phyloP scores from a whole-genome alignment of 1,140 invertebrate genomes.

The Pseudobourletiella spinata region DNA sequence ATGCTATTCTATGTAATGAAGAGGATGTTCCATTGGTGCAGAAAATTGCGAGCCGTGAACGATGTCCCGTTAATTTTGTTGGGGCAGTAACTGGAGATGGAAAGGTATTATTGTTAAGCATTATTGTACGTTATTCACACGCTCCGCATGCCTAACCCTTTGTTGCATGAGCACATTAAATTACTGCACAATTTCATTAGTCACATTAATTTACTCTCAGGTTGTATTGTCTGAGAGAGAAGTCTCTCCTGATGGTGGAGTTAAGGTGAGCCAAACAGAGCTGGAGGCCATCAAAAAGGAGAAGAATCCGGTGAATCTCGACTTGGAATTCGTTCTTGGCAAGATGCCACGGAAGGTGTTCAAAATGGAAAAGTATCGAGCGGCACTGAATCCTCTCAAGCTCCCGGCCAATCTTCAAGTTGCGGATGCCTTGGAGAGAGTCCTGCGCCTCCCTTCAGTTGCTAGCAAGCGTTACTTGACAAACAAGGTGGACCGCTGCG shows the following conservation, averaged over 20 bases:
- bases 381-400: conserved; percentile 40
- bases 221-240: conserved; percentile 59
- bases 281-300: conserved; percentile 32
- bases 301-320: conserved; percentile 68
- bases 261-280: conserved; percentile 37
- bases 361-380: conserved; percentile 26
- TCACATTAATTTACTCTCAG: too few species aligned
- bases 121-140: conserved; percentile 5
- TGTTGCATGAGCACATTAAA: too few species aligned
- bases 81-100: conserved; percentile 83
- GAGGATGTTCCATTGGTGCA: conserved; percentile 55
- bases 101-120: conserved; percentile 49
- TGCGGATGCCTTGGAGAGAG: conserved; percentile 60
- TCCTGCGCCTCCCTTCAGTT: conserved; percentile 80
- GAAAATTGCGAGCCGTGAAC: conserved; percentile 71
- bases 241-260: conserved; percentile 39
- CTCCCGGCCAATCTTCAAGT: conserved; percentile 51
- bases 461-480: conserved; percentile 92
- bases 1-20: conserved; percentile 69
- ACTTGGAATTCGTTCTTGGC: conserved; percentile 81
- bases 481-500: conserved; percentile 90
- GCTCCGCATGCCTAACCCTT: too few species aligned
- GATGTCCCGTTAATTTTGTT: conserved; percentile 87
- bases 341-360: conserved; percentile 69
- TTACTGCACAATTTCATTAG: too few species aligned